Conservation (phyloP, 2,113 vertebrate species). For the Poicephalus gulielmi region DNA sequence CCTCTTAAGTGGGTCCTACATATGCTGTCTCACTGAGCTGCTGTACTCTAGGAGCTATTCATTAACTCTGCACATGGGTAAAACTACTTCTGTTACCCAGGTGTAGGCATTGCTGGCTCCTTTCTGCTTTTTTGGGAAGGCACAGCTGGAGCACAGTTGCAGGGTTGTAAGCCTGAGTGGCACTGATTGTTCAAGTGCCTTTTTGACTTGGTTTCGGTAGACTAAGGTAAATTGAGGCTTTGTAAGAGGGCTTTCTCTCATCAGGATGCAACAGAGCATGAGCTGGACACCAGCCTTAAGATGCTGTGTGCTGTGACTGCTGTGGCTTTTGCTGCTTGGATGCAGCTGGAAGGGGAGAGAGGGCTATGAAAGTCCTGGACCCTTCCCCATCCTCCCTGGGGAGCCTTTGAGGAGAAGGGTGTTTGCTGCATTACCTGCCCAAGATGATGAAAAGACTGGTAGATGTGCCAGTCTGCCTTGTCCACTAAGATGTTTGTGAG, state of each 20-base stretch:
- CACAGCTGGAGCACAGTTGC: neutral
- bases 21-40: neutral
- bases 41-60: neutral
- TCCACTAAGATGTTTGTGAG: fast-evolving
- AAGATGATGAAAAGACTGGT: neutral
- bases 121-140: neutral
- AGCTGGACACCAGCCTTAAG: neutral
- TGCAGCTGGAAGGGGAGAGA: neutral
- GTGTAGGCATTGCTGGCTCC: neutral
- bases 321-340: neutral
- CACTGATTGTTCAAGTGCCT: neutral
- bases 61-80: neutral
- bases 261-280: neutral
- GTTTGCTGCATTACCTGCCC: neutral
- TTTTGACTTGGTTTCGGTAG: neutral
- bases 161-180: neutral
- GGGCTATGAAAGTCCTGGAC: neutral
- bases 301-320: neutral
- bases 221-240: neutral
- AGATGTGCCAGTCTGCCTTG: neutral
- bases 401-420: neutral
- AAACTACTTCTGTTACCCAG: neutral
- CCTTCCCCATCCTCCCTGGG: neutral
- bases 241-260: neutral
- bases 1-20: neutral